A percentile compares a stretch with the other conserved stretches of the same genome.
Evolutionary conservation across 2,797 vertebrate genomes (phyloP).

Genomic region (Leptodactylus fallax): DNA sequence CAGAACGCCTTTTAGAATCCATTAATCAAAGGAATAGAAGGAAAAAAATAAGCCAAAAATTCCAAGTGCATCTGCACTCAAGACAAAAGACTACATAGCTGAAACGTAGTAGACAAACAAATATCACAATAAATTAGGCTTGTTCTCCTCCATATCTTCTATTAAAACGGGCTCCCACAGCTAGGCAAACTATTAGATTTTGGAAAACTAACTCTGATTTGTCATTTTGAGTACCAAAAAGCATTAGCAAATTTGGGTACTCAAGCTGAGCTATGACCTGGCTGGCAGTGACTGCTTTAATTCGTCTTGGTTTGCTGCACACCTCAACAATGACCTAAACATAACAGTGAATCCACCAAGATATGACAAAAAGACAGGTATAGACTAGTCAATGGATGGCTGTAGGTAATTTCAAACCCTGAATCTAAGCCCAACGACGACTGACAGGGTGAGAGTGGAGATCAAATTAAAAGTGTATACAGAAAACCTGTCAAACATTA

Average conservation of each 20-base stretch:
- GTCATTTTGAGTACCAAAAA: neutral
- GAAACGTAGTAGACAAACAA: too few relatives aligned
- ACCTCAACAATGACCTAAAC: neutral
- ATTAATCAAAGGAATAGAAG: slow-evolving; percentile 22
- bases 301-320: neutral
- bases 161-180: too few relatives aligned
- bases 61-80: neutral
- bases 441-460: too few relatives aligned
- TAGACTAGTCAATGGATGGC: too few relatives aligned
- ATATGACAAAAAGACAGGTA: neutral
- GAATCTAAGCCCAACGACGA: too few relatives aligned
- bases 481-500: too few relatives aligned
- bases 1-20: neutral
- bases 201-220: neutral
- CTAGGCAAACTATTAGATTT: neutral
- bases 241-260: neutral
- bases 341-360: neutral
- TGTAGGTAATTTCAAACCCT: too few relatives aligned
- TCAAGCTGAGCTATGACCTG: neutral
- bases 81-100: neutral
- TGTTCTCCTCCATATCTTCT: too few relatives aligned
- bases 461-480: too few relatives aligned
- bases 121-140: too few relatives aligned
- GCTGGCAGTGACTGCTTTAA: neutral
- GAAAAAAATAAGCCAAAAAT: neutral